Evolutionary conservation across 2,888 invertebrate genomes (phyloP).

Genomic region (Macaria notata): DNA sequence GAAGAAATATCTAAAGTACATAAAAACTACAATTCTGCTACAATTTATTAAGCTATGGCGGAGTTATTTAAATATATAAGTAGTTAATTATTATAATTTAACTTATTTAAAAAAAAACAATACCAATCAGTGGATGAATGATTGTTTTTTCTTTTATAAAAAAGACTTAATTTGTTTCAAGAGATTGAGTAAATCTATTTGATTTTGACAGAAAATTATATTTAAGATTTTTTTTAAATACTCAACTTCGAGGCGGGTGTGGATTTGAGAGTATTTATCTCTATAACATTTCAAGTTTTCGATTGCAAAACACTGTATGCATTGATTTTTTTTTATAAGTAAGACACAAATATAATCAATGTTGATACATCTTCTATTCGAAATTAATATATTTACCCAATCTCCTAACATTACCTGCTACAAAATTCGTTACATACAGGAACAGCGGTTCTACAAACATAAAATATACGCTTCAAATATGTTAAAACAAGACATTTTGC

Average conservation of each 20-base stretch:
- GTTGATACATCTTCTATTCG: background rate
- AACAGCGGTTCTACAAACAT: background rate
- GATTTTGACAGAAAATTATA: background rate
- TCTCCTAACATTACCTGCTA: background rate
- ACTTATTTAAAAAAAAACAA: background rate
- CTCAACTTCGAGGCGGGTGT: no score
- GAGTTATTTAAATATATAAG: constrained; percentile 15
- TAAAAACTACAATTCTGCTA: constrained; percentile 16
- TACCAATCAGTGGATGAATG: background rate
- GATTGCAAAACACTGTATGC: background rate
- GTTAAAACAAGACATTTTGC: background rate
- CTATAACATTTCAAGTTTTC: background rate
- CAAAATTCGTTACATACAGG: background rate
- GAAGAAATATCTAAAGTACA: constrained; percentile 8
- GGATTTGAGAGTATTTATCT: background rate
- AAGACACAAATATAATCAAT: background rate
- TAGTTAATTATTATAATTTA: constrained; percentile 1
- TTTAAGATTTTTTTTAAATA: background rate
- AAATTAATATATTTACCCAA: background rate
- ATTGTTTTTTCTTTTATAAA: background rate
- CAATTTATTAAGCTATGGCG: constrained; percentile 3
- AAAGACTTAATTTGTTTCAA: background rate
- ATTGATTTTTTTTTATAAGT: background rate
- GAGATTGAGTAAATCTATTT: background rate
- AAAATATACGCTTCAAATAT: background rate